A percentile compares a stretch with the other conserved stretches of the same genome.
Conservation (phyloP, 2,888 invertebrate species). For the Cheiracanthium punctorium region DNA sequence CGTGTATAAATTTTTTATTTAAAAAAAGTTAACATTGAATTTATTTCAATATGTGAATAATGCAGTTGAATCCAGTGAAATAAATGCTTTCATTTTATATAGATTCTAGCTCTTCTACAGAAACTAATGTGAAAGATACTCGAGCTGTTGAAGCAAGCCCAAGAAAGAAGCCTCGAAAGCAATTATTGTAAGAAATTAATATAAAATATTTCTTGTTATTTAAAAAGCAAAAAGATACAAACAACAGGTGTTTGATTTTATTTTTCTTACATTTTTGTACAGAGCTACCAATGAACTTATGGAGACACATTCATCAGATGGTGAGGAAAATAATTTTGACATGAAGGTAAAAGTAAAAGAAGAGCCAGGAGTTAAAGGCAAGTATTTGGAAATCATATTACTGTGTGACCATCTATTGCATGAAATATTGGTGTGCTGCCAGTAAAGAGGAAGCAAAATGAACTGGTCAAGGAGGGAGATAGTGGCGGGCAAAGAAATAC, state of each 20-base stretch:
- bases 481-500: too few relatives aligned
- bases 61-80: neutral
- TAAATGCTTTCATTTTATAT: neutral
- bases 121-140: conserved; percentile 34
- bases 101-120: conserved; percentile 31
- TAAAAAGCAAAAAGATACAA: too few relatives aligned
- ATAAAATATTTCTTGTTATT: neutral
- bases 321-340: conserved; percentile 80
- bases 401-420: too few relatives aligned
- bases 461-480: too few relatives aligned
- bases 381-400: too few relatives aligned
- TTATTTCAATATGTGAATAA: neutral
- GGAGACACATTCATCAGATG: conserved; percentile 78
- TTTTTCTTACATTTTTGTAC: conserved; percentile 72
- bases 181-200: conserved; percentile 83
- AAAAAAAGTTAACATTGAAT: too few relatives aligned
- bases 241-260: too few relatives aligned
- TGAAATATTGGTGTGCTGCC: too few relatives aligned
- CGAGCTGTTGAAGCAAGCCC: conserved; percentile 81
- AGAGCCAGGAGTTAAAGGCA: conserved; percentile 14
- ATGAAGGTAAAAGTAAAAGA: conserved; percentile 66
- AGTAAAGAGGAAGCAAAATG: too few relatives aligned
- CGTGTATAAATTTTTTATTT: too few relatives aligned
- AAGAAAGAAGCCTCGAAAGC: conserved; percentile 93
- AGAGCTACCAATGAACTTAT: conserved; percentile 80